These are phyloP conservation scores for Asteroscopus sphinx DNA, from an alignment of 2,888 invertebrate species.

Conservation along the genomic window DNA sequence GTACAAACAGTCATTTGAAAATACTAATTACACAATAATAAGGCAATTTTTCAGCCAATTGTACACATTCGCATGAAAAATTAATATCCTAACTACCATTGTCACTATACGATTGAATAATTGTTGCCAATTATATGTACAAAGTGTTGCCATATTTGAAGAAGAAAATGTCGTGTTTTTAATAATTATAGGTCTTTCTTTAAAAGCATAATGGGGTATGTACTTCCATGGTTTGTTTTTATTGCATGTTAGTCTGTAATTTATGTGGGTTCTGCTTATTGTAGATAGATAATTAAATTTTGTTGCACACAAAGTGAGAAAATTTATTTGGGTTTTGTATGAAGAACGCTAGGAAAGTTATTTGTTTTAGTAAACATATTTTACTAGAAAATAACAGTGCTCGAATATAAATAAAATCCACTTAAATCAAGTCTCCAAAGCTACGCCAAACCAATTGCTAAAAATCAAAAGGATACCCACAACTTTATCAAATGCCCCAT, in stretches of 20 bases:
- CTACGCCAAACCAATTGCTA: slow-evolving; percentile 6
- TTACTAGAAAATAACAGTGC: too few relatives aligned
- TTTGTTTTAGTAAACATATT: too few relatives aligned
- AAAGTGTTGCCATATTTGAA: slow-evolving; percentile 24
- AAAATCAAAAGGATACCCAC: slow-evolving; percentile 9
- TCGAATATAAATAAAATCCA: neutral
- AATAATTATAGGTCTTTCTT: slow-evolving; percentile 26
- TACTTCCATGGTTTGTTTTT: slow-evolving; percentile 4
- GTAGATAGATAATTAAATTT: neutral
- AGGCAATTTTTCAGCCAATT: neutral
- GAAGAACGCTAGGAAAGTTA: too few relatives aligned
- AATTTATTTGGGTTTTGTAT: too few relatives aligned
- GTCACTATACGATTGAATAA: slow-evolving; percentile 34
- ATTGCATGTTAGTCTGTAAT: slow-evolving; percentile 2
- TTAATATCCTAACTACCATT: slow-evolving; percentile 26
- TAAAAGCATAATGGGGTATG: slow-evolving; percentile 14
- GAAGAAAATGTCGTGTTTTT: slow-evolving; percentile 20
- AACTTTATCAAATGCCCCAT: slow-evolving; percentile 41
- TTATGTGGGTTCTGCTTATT: neutral
- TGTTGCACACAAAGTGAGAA: too few relatives aligned
- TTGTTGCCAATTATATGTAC: slow-evolving; percentile 36
- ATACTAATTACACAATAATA: neutral
- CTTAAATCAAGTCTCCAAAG: slow-evolving; percentile 12
- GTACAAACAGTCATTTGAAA: slow-evolving; percentile 2
- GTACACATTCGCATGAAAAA: slow-evolving; percentile 15